phyloP scores from a whole-genome alignment of 1,140 invertebrate genomes.

The Asbolus verrucosus region DNA sequence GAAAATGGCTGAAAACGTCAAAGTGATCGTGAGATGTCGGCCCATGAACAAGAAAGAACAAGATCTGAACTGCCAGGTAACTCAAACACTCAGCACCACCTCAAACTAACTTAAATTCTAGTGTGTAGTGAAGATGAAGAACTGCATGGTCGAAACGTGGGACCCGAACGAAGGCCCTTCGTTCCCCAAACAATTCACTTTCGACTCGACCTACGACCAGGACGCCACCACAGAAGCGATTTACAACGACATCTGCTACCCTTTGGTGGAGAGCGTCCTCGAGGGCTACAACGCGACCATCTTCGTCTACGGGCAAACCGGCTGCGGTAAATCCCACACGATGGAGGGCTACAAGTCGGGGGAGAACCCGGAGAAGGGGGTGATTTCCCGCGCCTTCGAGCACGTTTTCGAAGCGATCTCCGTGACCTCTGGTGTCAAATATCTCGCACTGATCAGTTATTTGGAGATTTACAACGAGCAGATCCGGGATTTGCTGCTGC shows the following conservation, averaged over 20 bases:
- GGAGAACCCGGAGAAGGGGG: conserved; percentile 72
- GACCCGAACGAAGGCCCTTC: conserved; percentile 65
- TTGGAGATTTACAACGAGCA: conserved; percentile 95
- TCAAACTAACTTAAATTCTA: too few relatives aligned
- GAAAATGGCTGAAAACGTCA: conserved; percentile 83
- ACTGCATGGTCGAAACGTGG: conserved; percentile 64
- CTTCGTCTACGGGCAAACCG: conserved; percentile 91
- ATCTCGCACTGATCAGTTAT: conserved; percentile 90
- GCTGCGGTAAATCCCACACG: conserved; percentile 85
- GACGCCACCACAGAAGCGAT: conserved; percentile 83
- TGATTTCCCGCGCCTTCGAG: conserved; percentile 90
- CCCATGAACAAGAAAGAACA: conserved; percentile 87
- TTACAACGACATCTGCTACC: conserved; percentile 91
- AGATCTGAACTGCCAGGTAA: conserved; percentile 79
- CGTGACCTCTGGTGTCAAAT: conserved; percentile 83
- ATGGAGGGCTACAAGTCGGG: conserved; percentile 80
- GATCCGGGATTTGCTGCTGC: conserved; percentile 69
- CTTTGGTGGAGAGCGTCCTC: conserved; percentile 86
- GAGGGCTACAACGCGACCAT: conserved; percentile 91
- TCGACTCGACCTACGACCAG: conserved; percentile 86
- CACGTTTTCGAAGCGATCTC: conserved; percentile 94
- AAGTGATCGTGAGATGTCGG: conserved; percentile 92
- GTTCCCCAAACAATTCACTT: conserved; percentile 81
- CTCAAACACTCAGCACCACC: too few relatives aligned
- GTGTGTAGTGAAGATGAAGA: conserved; percentile 81